phyloP scores from a whole-genome alignment of 2,113 vertebrate genomes.

The Nycticryphes semicollaris region DNA sequence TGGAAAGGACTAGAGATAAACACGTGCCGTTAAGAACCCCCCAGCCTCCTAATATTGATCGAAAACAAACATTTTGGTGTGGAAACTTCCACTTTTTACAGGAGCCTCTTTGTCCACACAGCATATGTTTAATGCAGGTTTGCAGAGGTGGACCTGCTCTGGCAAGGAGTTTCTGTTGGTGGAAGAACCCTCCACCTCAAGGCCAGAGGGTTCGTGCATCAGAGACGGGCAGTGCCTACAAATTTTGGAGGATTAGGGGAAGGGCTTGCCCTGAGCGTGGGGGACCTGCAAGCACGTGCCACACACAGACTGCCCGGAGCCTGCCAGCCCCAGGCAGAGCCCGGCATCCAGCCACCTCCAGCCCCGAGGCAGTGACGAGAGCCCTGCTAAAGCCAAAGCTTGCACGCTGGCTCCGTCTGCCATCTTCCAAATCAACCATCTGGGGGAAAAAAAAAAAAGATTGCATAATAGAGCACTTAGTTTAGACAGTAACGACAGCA shows the following conservation, averaged over 20 bases:
- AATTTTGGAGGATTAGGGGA: background rate
- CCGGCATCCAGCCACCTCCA: background rate
- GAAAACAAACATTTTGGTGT: background rate
- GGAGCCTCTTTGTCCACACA: background rate
- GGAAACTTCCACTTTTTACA: background rate
- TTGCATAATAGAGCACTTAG: background rate
- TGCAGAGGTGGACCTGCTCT: background rate
- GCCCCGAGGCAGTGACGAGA: background rate
- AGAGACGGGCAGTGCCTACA: background rate
- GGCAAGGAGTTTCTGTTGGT: background rate
- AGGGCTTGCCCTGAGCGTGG: accelerated
- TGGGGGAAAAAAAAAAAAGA: background rate
- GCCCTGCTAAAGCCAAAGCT: background rate
- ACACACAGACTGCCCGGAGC: background rate
- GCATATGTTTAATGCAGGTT: background rate
- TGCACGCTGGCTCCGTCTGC: background rate
- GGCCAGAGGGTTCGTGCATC: background rate
- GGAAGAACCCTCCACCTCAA: background rate
- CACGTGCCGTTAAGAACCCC: background rate
- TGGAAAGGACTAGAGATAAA: background rate
- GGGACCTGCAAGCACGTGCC: background rate
- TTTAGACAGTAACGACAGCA: background rate
- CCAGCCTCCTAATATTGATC: background rate
- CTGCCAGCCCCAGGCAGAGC: background rate
- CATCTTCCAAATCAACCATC: background rate